Conservation (phyloP, 2,113 vertebrate species). For the Cettia cetti region DNA sequence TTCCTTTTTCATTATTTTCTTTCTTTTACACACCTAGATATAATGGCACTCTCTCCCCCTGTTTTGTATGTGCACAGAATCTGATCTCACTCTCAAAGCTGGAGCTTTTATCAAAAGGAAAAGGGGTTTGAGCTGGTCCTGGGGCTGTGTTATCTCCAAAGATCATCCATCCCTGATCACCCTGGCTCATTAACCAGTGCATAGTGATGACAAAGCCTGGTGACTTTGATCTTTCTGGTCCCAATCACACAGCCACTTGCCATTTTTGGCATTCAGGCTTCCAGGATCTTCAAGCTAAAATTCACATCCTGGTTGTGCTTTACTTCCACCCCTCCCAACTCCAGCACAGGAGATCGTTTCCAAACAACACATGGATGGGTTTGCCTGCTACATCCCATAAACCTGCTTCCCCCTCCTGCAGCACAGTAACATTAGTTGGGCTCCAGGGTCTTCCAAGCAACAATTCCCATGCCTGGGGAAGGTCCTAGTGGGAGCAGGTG, state of each 20-base stretch:
- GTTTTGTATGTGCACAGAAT: neutral
- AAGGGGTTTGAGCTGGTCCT: neutral
- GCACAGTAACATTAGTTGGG: too few species aligned
- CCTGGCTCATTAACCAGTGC: neutral
- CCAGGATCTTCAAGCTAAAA: neutral
- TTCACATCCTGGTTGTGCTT: neutral
- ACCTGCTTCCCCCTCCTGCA: neutral
- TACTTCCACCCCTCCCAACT: neutral
- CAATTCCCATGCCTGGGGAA: neutral
- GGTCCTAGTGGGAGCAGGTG: neutral
- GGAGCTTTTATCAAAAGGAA: neutral
- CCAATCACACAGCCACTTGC: neutral
- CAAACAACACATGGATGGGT: fast-evolving
- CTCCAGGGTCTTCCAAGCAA: neutral
- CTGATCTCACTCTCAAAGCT: neutral
- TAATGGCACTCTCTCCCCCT: neutral
- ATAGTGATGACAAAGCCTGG: neutral
- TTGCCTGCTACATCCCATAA: neutral
- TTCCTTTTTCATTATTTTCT: neutral
- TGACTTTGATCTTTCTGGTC: neutral
- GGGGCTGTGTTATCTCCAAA: neutral
- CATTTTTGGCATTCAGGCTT: neutral
- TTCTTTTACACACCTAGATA: neutral
- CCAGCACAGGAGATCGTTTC: neutral
- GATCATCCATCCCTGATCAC: neutral